Base-by-base conservation (phyloP, 2,888 invertebrate species). In the Drosophila koepferae region DNA sequence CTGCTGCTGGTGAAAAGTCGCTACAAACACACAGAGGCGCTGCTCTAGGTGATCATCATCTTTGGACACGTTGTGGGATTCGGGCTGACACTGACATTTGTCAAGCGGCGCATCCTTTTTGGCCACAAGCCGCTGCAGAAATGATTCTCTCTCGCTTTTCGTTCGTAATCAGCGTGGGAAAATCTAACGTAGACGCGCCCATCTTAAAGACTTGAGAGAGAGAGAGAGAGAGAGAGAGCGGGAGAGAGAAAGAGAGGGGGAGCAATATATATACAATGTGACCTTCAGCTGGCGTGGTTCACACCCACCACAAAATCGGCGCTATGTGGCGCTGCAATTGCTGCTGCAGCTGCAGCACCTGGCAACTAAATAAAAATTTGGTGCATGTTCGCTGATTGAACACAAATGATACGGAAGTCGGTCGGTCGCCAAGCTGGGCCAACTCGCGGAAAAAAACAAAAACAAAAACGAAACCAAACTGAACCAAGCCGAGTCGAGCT, bases 311-410 rank as follows among this genome's bases (percentile, higher is more conserved):
- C 46, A 38, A 72, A 55, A 49, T 34, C 65, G 59, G 67, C 82
- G 79, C 77, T 81, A 76, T 73, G 77, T 78, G 82, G 90, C 89
- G 86, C 86, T 85, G 85, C 54, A 61, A 63, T 54, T 40, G 64
- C 60, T 23, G 70, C 56, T 55, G 65, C 62, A 77, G 81, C 72
- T 79, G 79, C 81, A 86, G 85, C 89, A 86, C 85, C 89, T 89
- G 85, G 89, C 86, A 76, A 65, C 80, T 80, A 72, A 61, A 51
- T 51, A 51, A 68, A 80, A 80, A 86, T 86, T 89, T 89, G 85
- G 87, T 89, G 80, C 85, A 89, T 86, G 85, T 86, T 86, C 87
- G 82, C 85, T 86, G 85, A 86, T 86, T 86, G 85, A 86, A 86
- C 85, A 81, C 87, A 86, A 86, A 84, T 86, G 85, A 86, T 86